Evolutionary conservation across 1,140 invertebrate species (phyloP).

Genomic region (Amphibalanus amphitrite): DNA sequence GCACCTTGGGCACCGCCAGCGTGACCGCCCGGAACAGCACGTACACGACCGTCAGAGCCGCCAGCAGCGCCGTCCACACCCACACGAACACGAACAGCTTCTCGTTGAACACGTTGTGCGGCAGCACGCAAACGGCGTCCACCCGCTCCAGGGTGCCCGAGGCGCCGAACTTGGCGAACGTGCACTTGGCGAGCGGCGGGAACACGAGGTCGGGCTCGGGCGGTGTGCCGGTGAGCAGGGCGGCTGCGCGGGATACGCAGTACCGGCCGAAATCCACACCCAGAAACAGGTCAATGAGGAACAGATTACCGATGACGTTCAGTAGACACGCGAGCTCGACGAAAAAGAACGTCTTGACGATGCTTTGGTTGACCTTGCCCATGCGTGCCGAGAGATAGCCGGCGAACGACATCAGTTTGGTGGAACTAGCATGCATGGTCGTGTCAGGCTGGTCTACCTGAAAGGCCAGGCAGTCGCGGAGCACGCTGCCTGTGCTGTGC

Average conservation of each 20-base stretch:
- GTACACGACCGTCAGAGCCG: conserved; percentile 9
- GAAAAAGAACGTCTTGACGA: conserved; percentile 19
- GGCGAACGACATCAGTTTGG: background rate
- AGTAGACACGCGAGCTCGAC: conserved; percentile 65
- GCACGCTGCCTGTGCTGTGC: background rate
- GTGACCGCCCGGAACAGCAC: conserved; percentile 20
- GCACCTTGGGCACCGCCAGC: conserved; percentile 15
- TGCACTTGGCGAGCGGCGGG: conserved; percentile 52
- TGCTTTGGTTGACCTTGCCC: background rate
- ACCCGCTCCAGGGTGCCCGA: conserved; percentile 25
- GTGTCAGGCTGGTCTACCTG: background rate
- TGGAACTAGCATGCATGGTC: background rate
- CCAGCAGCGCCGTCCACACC: conserved; percentile 29
- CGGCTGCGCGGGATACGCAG: conserved; percentile 27
- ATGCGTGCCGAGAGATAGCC: background rate
- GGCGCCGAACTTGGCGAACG: conserved; percentile 24
- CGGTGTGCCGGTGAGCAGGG: background rate
- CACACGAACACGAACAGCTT: conserved; percentile 61
- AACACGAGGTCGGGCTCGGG: conserved; percentile 9
- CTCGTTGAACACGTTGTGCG: conserved; percentile 58
- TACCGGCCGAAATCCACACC: conserved; percentile 78
- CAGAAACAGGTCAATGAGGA: conserved; percentile 81
- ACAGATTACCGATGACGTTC: conserved; percentile 69
- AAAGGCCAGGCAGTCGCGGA: background rate
- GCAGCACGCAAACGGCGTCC: conserved; percentile 42